A percentile compares a stretch with the other conserved stretches of the same genome.
Evolutionary conservation across 1,140 invertebrate genomes (phyloP).

Genomic region (Drosophila littoralis): DNA sequence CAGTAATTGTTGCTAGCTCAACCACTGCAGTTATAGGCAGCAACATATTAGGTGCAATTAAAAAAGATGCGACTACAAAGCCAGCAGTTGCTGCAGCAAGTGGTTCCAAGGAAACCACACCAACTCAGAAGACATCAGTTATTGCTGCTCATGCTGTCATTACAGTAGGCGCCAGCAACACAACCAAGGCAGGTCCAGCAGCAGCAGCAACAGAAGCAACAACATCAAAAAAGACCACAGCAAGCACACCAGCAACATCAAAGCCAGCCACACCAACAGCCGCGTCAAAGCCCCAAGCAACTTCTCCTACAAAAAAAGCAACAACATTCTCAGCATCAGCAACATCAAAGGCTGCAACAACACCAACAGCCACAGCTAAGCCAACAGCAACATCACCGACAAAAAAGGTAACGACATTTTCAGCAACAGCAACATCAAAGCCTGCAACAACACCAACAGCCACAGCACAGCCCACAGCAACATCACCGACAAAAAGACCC

Average conservation of each 20-base stretch:
- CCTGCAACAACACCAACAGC: conserved; percentile 1
- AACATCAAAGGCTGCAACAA: conserved; percentile 5
- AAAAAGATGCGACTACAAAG: neutral
- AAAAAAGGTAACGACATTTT: conserved; percentile 14
- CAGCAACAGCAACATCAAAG: conserved; percentile 10
- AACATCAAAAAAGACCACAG: neutral
- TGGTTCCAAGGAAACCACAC: neutral
- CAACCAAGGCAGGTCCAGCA: neutral
- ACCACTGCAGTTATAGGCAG: neutral
- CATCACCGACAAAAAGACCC: conserved; percentile 22
- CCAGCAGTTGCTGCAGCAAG: conserved; percentile 2
- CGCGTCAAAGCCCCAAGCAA: conserved; percentile 21
- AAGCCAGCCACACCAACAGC: conserved; percentile 19
- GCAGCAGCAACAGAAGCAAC: conserved; percentile 14
- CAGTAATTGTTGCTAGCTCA: neutral
- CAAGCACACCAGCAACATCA: conserved; percentile 13
- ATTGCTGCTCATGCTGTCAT: neutral
- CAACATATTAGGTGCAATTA: neutral
- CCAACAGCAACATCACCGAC: conserved; percentile 14
- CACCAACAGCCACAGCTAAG: conserved; percentile 6
- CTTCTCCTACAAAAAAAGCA: conserved; percentile 14
- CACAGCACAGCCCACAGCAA: conserved; percentile 9
- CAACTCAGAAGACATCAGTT: neutral
- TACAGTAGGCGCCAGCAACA: conserved; percentile 2
- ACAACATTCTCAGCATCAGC: conserved; percentile 3